Evolutionary conservation across 2,113 vertebrate species (phyloP).

Genomic region (Naja naja): DNA sequence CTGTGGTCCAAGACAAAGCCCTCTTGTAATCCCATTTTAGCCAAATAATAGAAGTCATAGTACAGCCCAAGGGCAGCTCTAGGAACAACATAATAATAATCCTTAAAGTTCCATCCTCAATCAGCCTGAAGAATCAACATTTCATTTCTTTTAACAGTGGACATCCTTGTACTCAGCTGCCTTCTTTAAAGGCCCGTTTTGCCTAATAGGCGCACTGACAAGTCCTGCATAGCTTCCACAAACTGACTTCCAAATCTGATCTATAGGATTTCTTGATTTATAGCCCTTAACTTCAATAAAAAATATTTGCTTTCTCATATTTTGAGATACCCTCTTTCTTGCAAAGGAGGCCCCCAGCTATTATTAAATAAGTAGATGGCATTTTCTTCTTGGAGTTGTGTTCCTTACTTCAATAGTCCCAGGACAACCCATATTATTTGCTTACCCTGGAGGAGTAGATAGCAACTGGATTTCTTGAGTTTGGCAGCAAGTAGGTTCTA

Average conservation of each 20-base stretch:
- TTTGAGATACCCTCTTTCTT: neutral
- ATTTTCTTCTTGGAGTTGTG: neutral
- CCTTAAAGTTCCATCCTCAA: neutral
- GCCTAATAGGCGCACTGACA: neutral
- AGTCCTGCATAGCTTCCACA: neutral
- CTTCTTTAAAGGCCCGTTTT: neutral
- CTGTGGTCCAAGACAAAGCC: neutral
- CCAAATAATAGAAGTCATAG: neutral
- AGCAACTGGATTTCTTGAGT: constrained; percentile 71
- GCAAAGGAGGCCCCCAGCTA: neutral
- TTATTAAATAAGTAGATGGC: neutral
- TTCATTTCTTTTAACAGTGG: neutral
- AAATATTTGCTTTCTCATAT: neutral
- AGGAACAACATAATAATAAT: neutral
- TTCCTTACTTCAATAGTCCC: neutral
- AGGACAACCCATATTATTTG: neutral
- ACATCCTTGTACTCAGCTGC: neutral
- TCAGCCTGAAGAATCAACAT: neutral
- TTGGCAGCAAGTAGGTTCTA: constrained; percentile 73
- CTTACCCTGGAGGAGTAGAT: constrained; percentile 89
- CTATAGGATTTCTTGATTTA: neutral
- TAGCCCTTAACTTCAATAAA: neutral
- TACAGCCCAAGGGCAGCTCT: neutral
- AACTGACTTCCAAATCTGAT: neutral
- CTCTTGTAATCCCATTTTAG: neutral